Percentiles rank a stretch among this genome's conserved stretches.
These are phyloP conservation scores for Ranitomeya imitator DNA, from an alignment of 2,113 vertebrate genomes.

Conservation along the genomic window DNA sequence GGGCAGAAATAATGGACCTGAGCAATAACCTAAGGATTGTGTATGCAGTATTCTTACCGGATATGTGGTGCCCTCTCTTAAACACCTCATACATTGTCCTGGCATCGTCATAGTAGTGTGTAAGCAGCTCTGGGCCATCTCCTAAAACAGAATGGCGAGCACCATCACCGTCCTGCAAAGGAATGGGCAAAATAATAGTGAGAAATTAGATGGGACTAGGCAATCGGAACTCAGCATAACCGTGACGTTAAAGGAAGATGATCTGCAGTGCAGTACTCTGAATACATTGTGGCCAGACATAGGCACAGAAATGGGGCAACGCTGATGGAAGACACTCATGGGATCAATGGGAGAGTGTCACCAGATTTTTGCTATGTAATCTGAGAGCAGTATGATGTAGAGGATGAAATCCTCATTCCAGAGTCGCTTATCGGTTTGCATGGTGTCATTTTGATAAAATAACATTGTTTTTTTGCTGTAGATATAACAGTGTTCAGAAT, in stretches of 20 bases:
- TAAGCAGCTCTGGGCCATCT: slow-evolving; percentile 79
- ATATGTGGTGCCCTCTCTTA: slow-evolving; percentile 88
- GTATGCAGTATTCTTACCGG: slow-evolving; percentile 73
- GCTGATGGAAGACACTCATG: too few relatives aligned
- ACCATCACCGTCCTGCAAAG: slow-evolving; percentile 72
- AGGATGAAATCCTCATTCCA: too few relatives aligned
- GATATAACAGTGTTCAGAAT: too few relatives aligned
- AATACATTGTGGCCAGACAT: too few relatives aligned
- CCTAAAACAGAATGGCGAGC: slow-evolving; percentile 88
- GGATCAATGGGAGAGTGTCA: too few relatives aligned
- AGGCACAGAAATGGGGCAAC: too few relatives aligned
- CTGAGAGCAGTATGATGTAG: too few relatives aligned
- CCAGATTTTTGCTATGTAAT: too few relatives aligned
- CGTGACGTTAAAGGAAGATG: background rate
- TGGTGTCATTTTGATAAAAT: too few relatives aligned
- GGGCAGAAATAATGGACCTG: too few relatives aligned
- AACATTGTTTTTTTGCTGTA: too few relatives aligned
- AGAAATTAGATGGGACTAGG: background rate
- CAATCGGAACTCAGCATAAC: background rate
- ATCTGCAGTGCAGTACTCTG: background rate
- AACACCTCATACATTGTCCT: slow-evolving; percentile 97
- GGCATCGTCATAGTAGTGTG: slow-evolving; percentile 91
- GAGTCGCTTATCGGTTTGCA: too few relatives aligned
- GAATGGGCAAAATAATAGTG: background rate
- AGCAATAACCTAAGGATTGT: background rate